Evolutionary conservation across 2,113 vertebrate genomes (phyloP).

Genomic region (Romanogobio albipinnatus): DNA sequence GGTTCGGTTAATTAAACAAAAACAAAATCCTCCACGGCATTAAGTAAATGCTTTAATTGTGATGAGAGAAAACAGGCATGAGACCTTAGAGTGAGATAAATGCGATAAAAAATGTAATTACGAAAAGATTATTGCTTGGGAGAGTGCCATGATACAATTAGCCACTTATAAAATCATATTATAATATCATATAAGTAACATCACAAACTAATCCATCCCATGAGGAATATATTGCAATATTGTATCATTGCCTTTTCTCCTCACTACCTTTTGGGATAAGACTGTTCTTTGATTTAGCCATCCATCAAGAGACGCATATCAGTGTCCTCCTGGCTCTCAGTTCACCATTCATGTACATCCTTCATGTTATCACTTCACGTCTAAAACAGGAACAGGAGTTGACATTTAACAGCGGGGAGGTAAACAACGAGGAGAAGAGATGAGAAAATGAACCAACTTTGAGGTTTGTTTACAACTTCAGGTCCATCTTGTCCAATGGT

Average conservation of each 20-base stretch:
- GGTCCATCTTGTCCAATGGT: background rate
- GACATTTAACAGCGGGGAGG: background rate
- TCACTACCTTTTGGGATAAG: slow-evolving; percentile 11
- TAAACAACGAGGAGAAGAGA: background rate
- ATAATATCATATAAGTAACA: slow-evolving; percentile 19
- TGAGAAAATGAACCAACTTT: background rate
- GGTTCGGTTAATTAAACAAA: slow-evolving; percentile 52
- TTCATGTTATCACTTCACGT: background rate
- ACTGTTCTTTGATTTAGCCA: slow-evolving; percentile 4
- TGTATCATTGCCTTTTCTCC: slow-evolving; percentile 4
- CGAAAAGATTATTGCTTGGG: slow-evolving; percentile 36
- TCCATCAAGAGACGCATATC: slow-evolving; percentile 16
- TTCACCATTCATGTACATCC: background rate
- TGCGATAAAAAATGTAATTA: slow-evolving; percentile 12
- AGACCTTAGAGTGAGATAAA: slow-evolving; percentile 33
- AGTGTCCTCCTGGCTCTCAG: background rate
- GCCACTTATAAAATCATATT: slow-evolving; percentile 27
- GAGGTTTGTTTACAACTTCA: background rate
- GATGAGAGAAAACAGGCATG: slow-evolving; percentile 34
- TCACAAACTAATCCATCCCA: slow-evolving; percentile 13
- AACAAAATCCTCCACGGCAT: slow-evolving; percentile 17
- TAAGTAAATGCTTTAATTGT: slow-evolving; percentile 44
- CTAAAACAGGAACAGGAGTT: background rate
- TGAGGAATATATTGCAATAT: slow-evolving; percentile 1
- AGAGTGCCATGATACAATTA: slow-evolving; percentile 23